Evolutionary conservation across 2,888 invertebrate species (phyloP).

Genomic region (Coremacera marginata): DNA sequence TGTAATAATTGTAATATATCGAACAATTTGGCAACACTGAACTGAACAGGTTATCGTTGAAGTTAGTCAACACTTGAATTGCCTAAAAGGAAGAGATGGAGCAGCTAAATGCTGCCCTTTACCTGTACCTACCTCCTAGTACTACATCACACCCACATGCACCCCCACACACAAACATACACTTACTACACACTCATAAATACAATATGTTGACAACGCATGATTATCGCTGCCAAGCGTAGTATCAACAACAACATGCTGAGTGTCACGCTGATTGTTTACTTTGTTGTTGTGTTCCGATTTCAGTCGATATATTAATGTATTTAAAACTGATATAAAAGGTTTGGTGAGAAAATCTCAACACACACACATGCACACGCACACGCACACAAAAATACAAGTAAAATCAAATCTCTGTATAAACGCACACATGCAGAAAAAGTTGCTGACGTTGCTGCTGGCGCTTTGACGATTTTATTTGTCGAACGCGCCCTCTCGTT

Average conservation of each 20-base stretch:
- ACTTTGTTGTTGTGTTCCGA: background rate
- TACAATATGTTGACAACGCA: conserved; percentile 15
- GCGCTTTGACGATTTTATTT: background rate
- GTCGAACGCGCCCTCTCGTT: background rate
- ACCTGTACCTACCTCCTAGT: background rate
- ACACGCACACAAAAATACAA: background rate
- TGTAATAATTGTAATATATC: too few relatives aligned
- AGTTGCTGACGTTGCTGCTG: background rate
- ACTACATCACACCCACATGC: background rate
- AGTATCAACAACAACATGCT: background rate
- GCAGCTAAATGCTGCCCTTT: background rate
- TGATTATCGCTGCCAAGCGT: conserved; percentile 4
- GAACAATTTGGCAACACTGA: too few relatives aligned
- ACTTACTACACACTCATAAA: background rate
- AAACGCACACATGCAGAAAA: too few relatives aligned
- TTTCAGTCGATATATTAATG: background rate
- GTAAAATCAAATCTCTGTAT: too few relatives aligned
- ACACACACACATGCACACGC: background rate
- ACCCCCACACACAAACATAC: background rate
- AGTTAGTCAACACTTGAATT: conserved; percentile 1
- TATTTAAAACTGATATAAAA: background rate
- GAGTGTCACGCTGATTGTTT: background rate
- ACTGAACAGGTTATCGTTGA: conserved; percentile 26
- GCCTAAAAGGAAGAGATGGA: background rate
- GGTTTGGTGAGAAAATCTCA: too few relatives aligned